These are phyloP conservation scores for Sander lucioperca DNA, from an alignment of 2,113 vertebrate genomes.

Conservation along the genomic window DNA sequence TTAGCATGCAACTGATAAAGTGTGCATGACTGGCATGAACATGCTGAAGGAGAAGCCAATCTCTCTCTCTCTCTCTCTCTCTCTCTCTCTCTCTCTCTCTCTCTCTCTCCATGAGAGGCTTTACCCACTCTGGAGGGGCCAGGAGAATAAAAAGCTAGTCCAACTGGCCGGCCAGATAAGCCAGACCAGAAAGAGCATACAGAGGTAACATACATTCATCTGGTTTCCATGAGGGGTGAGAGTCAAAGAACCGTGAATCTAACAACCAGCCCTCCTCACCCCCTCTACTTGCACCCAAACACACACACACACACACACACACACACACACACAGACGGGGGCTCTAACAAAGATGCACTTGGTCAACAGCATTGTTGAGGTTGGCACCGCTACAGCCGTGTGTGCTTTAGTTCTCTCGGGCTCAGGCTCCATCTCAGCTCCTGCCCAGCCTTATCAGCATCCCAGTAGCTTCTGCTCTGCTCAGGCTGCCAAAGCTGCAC, in stretches of 20 bases:
- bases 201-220: slow-evolving; percentile 63
- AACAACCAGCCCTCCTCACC: slow-evolving; percentile 27
- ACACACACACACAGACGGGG: neutral
- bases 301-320: neutral
- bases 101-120: slow-evolving; percentile 60
- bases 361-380: slow-evolving; percentile 70
- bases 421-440: slow-evolving; percentile 51
- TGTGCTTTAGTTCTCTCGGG: slow-evolving; percentile 39
- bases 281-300: slow-evolving; percentile 29
- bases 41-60: slow-evolving; percentile 53
- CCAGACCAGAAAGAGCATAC: slow-evolving; percentile 61
- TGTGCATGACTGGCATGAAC: slow-evolving; percentile 65
- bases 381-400: slow-evolving; percentile 60
- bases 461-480: slow-evolving; percentile 66
- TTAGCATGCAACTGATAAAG: slow-evolving; percentile 76
- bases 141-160: slow-evolving; percentile 77
- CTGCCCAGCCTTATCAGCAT: slow-evolving; percentile 68
- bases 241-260: slow-evolving; percentile 61
- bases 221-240: slow-evolving; percentile 67
- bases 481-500: slow-evolving; percentile 54
- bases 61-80: slow-evolving; percentile 45
- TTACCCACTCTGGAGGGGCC: slow-evolving; percentile 75
- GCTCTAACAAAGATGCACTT: slow-evolving; percentile 66
- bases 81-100: slow-evolving; percentile 14
- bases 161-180: slow-evolving; percentile 81